Evolutionary conservation across 1,140 invertebrate species (phyloP).

Genomic region (Ceratina calcarata): DNA sequence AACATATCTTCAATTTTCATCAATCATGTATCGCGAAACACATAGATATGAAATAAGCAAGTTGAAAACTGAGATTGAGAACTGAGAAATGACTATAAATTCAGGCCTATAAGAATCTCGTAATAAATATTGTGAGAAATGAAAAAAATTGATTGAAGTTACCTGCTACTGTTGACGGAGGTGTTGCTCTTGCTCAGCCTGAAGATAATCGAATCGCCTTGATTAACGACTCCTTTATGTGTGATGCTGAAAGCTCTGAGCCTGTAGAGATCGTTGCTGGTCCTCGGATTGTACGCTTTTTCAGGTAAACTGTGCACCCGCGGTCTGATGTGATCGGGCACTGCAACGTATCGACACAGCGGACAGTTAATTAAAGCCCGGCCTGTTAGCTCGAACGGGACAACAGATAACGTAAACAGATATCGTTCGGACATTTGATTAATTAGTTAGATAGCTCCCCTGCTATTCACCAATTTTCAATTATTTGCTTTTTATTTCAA

Average conservation of each 20-base stretch:
- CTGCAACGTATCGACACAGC: constrained; percentile 76
- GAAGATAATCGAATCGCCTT: constrained; percentile 93
- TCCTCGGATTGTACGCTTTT: constrained; percentile 90
- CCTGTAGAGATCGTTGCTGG: constrained; percentile 91
- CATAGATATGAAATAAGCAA: too few species aligned
- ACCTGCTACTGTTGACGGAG: constrained; percentile 91
- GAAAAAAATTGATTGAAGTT: constrained; percentile 58
- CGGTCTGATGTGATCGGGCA: constrained; percentile 89
- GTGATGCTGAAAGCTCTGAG: constrained; percentile 94
- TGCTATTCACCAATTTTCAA: too few species aligned
- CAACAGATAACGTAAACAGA: neutral
- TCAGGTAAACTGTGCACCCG: constrained; percentile 91
- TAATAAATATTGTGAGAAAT: too few species aligned
- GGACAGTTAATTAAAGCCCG: constrained; percentile 2
- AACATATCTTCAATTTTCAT: too few species aligned
- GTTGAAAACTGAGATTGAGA: too few species aligned
- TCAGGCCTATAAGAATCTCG: too few species aligned
- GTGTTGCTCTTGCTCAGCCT: constrained; percentile 90
- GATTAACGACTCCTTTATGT: constrained; percentile 93
- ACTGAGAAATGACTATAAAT: too few species aligned
- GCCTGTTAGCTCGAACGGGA: neutral
- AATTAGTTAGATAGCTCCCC: neutral
- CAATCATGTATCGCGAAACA: too few species aligned
- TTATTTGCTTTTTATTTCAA: too few species aligned
- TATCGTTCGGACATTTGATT: neutral